phyloP scores from a whole-genome alignment of 2,113 vertebrate genomes.

The Phyllostomus hastatus region DNA sequence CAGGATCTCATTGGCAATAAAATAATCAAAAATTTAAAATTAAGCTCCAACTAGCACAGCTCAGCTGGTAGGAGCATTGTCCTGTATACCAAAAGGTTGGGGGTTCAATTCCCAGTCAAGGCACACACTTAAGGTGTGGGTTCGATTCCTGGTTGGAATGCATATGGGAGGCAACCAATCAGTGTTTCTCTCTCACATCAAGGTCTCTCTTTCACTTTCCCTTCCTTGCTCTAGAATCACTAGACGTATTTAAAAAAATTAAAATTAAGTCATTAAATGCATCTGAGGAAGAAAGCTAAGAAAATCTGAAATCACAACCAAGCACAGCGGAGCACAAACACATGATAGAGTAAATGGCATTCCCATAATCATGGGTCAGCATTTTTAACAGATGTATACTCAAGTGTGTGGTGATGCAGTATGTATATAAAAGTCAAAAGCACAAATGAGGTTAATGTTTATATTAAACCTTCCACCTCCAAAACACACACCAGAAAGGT shows the following conservation, averaged over 20 bases:
- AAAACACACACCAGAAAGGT: neutral
- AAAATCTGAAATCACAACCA: neutral
- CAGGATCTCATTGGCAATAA: neutral
- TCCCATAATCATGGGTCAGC: neutral
- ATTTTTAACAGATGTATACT: slow-evolving; percentile 1
- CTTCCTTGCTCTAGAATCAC: too few species aligned
- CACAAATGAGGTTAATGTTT: slow-evolving; percentile 12
- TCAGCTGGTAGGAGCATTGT: too few species aligned
- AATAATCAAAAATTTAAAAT: neutral
- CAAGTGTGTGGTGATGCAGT: neutral
- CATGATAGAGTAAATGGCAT: neutral
- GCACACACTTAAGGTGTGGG: too few species aligned
- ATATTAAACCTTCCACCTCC: slow-evolving; percentile 30
- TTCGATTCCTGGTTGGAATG: too few species aligned
- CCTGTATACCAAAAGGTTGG: too few species aligned
- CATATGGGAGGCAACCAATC: too few species aligned
- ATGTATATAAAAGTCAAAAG: neutral
- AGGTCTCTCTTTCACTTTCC: too few species aligned
- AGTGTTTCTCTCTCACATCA: too few species aligned
- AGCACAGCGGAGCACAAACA: neutral
- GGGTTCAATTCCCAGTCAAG: too few species aligned
- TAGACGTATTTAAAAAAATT: neutral
- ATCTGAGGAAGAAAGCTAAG: slow-evolving; percentile 41
- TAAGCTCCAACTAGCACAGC: too few species aligned
- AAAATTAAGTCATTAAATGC: neutral